Evolutionary conservation across 2,113 vertebrate genomes (phyloP).

Genomic region (Osmerus eperlanus): DNA sequence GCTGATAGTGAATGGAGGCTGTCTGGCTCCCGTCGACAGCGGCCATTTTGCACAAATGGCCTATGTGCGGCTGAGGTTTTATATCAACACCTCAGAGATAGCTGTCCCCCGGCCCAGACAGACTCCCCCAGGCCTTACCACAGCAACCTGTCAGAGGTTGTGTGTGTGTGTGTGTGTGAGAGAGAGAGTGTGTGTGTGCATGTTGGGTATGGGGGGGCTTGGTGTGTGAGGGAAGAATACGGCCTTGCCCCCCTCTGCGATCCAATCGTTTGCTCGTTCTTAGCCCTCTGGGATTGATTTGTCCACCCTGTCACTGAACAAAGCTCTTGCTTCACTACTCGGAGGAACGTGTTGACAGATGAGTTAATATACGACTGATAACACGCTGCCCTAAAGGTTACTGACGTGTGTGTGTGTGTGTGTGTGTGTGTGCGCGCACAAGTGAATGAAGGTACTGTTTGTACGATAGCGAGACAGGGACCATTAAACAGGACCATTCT

Average conservation of each 20-base stretch:
- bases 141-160: not conserved
- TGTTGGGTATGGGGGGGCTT: not conserved
- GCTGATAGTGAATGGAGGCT: constrained; percentile 46
- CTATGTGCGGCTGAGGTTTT: constrained; percentile 42
- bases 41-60: constrained; percentile 47
- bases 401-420: not conserved
- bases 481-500: not conserved
- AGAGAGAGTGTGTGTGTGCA: not conserved
- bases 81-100: constrained; percentile 33
- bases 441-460: constrained; percentile 2
- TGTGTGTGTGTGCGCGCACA: not conserved
- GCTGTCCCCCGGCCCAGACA: not conserved
- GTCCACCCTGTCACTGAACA: not conserved
- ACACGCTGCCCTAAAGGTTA: constrained; percentile 38
- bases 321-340: not conserved
- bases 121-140: not conserved
- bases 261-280: not conserved
- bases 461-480: constrained; percentile 8
- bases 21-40: constrained; percentile 31
- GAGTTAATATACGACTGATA: constrained; percentile 55
- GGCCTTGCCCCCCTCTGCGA: not conserved
- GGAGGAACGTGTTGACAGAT: constrained; percentile 46
- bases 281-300: not conserved
- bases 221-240: not conserved
- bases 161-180: not conserved